Evolutionary conservation across 2,888 invertebrate genomes (phyloP), one percentile per base, ranked within the genome.

Genomic region (Rotaria socialis): DNA sequence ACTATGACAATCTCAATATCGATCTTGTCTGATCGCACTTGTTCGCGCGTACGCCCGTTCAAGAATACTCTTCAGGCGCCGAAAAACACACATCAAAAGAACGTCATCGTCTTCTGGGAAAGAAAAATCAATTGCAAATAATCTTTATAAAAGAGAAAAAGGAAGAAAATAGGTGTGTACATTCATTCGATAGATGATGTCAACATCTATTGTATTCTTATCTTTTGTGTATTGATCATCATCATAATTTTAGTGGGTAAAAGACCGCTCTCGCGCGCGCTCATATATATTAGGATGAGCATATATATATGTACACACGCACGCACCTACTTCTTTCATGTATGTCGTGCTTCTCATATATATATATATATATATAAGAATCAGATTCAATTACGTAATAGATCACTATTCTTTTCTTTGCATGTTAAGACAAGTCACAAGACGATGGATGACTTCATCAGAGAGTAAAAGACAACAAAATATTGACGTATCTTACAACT

Each of bases 371-470:
- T 27, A 67, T 67, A 67, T 67, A 67, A 67, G 67, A 67, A 67
- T 67, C 67, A 67, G 67, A 27, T 67, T 67, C 67, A 67, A 67
- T 67, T 67, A 67, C 35, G 67, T 67, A 67, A 67, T 67, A 67
- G 67, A 67, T 67, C 67, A 67, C 67, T 67, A 67, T 35, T 35
- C 35, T 52, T 52, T 11, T 35, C 35, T 67, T 67, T 67, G 35
- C 67, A 67, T 67, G 67, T 67, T 67, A 67, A 67, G 67, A 67
- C 67, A 67, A 67, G 27, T 67, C 67, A 67, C 67, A 67, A 67
- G 67, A 67, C 67, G 67, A 67, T 67, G 35, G 67, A 67, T 67
- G 67, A 67, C 67, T 67, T 67, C 67, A 67, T 67, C 67, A 67
- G 67, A 67, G 67, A 35, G 35, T 67, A 67, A 67, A 67, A 67